Evolutionary conservation across 1,140 invertebrate genomes (phyloP), one percentile per base, ranked within the genome.

Genomic region (Drosophila athabasca): DNA sequence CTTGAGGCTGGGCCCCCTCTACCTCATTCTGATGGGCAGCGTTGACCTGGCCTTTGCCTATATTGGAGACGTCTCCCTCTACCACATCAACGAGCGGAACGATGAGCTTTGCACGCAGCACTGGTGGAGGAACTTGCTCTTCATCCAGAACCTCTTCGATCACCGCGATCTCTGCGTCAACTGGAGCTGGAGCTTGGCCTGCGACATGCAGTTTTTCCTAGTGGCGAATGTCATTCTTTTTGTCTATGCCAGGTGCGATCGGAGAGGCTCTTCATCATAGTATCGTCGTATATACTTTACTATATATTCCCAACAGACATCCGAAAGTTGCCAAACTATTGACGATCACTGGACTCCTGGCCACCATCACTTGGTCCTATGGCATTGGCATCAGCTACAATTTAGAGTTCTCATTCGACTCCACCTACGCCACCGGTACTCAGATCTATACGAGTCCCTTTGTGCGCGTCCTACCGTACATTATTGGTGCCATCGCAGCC

Each of bases 131-230:
- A 95, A 95, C 84, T 35, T 95, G 3, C 85, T 95, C 13, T 95
- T 94, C 69, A 94, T 95, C 49, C 94, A 94, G 79, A 95, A 94
- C 89, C 81, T 95, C 0, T 95, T 92, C 59, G 75, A 90, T 15
- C 91, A 92, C 67, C 81, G 92, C 0, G 92, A 93, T 29, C 92
- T 94, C 92, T 97, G 96, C 76, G 93, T 96, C 92, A 94, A 94
- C 5, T 96, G 96, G 95, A 95, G 95, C 22, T 97, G 96, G 96
- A 97, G 96, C 76, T 79, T 97, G 46, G 94, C 96, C 13, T 94
- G 94, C 60, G 96, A 97, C 87, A 96, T 96, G 94, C 96, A 97
- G 91, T 96, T 95, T 80, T 97, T 95, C 79, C 79, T 95, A 6
- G 87, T 96, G 55, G 91, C 91, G 39, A 90, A 90, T 0, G 70